Percentiles rank a stretch among this genome's conserved stretches.
These are phyloP conservation scores for Hemibagrus wyckioides DNA, from an alignment of 2,113 vertebrate genomes.

Conservation along the genomic window DNA sequence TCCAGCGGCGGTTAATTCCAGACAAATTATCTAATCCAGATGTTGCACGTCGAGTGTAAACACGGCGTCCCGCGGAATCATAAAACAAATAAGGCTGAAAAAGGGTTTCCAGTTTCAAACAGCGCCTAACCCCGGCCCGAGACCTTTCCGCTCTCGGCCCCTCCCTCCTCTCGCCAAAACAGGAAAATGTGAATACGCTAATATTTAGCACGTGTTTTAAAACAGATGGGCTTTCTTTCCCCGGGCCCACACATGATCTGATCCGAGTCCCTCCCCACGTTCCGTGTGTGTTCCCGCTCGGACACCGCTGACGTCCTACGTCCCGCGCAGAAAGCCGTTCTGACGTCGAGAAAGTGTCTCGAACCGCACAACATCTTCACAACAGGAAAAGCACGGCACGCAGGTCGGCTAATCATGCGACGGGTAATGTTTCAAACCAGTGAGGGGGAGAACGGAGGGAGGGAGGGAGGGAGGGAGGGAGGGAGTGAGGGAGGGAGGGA, in stretches of 20 bases:
- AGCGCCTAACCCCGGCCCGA: slow-evolving; percentile 73
- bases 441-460: slow-evolving; percentile 24
- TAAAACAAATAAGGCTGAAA: slow-evolving; percentile 97
- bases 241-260: slow-evolving; percentile 78
- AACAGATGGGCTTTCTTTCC: slow-evolving; percentile 81
- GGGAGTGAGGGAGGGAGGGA: slow-evolving; percentile 43
- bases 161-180: slow-evolving; percentile 69
- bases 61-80: slow-evolving; percentile 86
- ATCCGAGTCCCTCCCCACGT: slow-evolving; percentile 64
- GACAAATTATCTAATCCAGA: slow-evolving; percentile 99
- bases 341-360: slow-evolving; percentile 69
- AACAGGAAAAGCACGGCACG: slow-evolving; percentile 67
- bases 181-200: slow-evolving; percentile 88
- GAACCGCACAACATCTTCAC: slow-evolving; percentile 71
- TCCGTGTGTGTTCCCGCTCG: slow-evolving; percentile 65
- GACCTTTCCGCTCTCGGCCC: slow-evolving; percentile 71
- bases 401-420: slow-evolving; percentile 59
- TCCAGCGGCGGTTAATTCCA: slow-evolving; percentile 84
- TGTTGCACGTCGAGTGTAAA: slow-evolving; percentile 91
- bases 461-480: slow-evolving; percentile 44
- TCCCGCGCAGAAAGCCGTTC: slow-evolving; percentile 62
- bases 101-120: slow-evolving; percentile 86
- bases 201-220: slow-evolving; percentile 84
- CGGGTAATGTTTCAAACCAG: slow-evolving; percentile 64
- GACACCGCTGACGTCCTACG: slow-evolving; percentile 58